Base-by-base conservation (phyloP, 2,797 vertebrate species). In the Enteromius thamalakanensis region DNA sequence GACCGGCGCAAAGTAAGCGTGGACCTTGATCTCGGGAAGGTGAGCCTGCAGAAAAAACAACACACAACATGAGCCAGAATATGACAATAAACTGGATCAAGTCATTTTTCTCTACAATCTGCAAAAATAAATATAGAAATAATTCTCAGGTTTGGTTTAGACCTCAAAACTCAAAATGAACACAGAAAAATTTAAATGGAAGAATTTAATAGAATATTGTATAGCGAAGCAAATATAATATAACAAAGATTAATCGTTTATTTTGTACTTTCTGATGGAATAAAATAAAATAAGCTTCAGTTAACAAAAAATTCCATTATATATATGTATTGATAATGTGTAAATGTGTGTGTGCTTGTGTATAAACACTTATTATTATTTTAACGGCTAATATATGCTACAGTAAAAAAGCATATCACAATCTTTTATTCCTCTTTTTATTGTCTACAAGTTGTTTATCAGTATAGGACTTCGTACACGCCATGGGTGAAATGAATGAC, bases 21-120 rank as follows among this genome's bases (percentile, higher is more conserved):
- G 98, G 91, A 99, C 97, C 96, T 97, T 98, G 90, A 99, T 99
- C 91, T 98, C 98, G 89, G 98, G 98, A 91, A 99, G 95, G 89
- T 99, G 97, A 89, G 97, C 98, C 98, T 99, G 95, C 26, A 92
- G 89, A 90, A 90, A 92, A 84, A 91, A 89, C 89, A 26, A 75
- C 40, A 81, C 34, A 42, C 29, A 70, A 3, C 19, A 21, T 4
- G 72, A n/a, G 4, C 17, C 12, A 80, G 19, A 11, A 58, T 15
- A n/a, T 51, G 37, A 32, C 49, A 4, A 58, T 47, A 4, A 62
- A 29, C 32, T 68, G 15, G 40, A 53, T 23, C 6, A 2, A 29
- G 7, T 15, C 1, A 19, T 49, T 71, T 71, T 71, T 49, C 45
- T 49, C 23, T 10, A 71, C 8, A 32, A 19, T 1, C 42, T 49